Evolutionary conservation across 2,113 vertebrate genomes (phyloP).

Genomic region (Dolichotis patagonum): DNA sequence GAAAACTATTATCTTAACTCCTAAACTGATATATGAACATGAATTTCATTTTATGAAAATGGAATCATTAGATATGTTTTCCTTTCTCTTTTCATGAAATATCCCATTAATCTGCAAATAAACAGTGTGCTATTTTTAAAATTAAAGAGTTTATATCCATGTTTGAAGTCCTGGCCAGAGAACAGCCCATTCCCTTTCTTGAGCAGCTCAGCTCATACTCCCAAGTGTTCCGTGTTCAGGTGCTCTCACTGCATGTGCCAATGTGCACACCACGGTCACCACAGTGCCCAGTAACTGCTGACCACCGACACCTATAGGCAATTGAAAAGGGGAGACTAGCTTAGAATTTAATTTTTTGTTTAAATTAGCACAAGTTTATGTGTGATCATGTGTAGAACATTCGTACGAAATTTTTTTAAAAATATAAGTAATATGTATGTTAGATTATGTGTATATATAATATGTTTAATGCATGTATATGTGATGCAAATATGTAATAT

Average conservation of each 20-base stretch:
- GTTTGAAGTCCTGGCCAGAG: not conserved
- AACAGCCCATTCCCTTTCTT: not conserved
- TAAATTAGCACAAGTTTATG: not conserved
- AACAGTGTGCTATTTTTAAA: not conserved
- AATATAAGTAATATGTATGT: not conserved
- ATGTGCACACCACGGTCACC: accelerated
- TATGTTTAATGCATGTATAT: too few relatives aligned
- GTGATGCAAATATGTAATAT: not conserved
- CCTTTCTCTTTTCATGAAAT: not conserved
- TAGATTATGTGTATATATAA: not conserved
- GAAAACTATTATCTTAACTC: not conserved
- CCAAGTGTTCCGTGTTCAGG: accelerated
- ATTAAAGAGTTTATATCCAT: not conserved
- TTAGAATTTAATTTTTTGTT: not conserved
- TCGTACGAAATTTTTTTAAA: not conserved
- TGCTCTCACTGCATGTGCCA: not conserved
- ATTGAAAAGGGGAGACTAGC: not conserved
- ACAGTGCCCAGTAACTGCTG: not conserved
- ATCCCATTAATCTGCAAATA: not conserved
- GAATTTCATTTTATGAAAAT: not conserved
- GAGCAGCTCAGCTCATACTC: accelerated
- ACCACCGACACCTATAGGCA: too few relatives aligned
- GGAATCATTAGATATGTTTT: not conserved
- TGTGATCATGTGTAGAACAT: not conserved
- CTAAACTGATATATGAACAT: not conserved